Evolutionary conservation across 2,797 vertebrate genomes (phyloP).

Genomic region (Gouania willdenowi): DNA sequence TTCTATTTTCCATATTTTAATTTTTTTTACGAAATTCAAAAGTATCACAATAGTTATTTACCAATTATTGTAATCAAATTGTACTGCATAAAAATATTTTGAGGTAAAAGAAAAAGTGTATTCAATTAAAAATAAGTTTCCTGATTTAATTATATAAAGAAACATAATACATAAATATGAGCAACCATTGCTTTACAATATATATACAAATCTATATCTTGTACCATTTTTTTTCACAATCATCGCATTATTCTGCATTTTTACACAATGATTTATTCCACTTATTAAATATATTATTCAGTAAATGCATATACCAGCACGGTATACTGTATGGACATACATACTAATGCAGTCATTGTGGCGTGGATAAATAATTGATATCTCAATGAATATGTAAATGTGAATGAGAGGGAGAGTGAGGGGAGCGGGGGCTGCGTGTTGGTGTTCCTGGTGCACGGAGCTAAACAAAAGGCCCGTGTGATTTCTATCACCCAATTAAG

Average conservation of each 20-base stretch:
- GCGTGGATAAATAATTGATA: conserved; percentile 79
- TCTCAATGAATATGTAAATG: conserved; percentile 83
- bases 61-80: too few relatives aligned
- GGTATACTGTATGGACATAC: conserved; percentile 54
- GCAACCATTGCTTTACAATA: too few relatives aligned
- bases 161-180: too few relatives aligned
- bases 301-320: conserved; percentile 39
- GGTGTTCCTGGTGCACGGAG: conserved; percentile 29
- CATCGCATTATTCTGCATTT: conserved; percentile 36
- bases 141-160: too few relatives aligned
- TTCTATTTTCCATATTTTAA: too few relatives aligned
- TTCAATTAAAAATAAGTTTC: too few relatives aligned
- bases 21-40: too few relatives aligned
- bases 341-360: conserved; percentile 67
- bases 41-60: too few relatives aligned
- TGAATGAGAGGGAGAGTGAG: conserved; percentile 26
- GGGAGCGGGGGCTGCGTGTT: conserved; percentile 18
- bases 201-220: not conserved
- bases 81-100: too few relatives aligned
- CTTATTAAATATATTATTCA: conserved; percentile 58
- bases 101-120: too few relatives aligned
- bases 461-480: conserved; percentile 71
- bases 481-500: conserved; percentile 70
- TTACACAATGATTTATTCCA: conserved; percentile 50
- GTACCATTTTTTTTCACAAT: conserved; percentile 7